Percentiles rank a stretch among this genome's conserved stretches.
Conservation (phyloP, 1,140 invertebrate species). For the Dendroctonus valens region DNA sequence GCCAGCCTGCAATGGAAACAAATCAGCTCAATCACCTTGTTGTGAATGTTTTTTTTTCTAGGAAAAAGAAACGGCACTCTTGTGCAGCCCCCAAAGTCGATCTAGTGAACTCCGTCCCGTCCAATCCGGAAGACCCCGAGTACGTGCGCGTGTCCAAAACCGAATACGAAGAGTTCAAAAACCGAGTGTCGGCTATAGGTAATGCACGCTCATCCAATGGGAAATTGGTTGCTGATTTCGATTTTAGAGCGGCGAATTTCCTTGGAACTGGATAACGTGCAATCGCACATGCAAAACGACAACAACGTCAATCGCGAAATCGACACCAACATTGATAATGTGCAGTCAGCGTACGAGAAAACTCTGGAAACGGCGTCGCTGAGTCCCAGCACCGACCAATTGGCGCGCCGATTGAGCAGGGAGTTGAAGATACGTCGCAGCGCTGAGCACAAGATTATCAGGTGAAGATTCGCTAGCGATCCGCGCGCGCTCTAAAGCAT, state of each 20-base stretch:
- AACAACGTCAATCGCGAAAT: slow-evolving; percentile 27
- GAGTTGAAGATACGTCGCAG: slow-evolving; percentile 71
- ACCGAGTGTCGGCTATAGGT: slow-evolving; percentile 63
- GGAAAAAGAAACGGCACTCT: slow-evolving; percentile 39
- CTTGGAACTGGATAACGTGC: slow-evolving; percentile 61
- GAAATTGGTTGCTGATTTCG: too few species aligned
- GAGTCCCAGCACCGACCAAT: slow-evolving; percentile 63
- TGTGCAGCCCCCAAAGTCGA: slow-evolving; percentile 25
- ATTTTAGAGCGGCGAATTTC: slow-evolving; percentile 63
- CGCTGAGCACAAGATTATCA: slow-evolving; percentile 67
- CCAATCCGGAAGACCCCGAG: slow-evolving; percentile 51
- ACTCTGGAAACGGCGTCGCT: slow-evolving; percentile 65
- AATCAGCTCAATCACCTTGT: slow-evolving; percentile 8
- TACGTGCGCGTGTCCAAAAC: slow-evolving; percentile 68
- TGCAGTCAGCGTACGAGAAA: slow-evolving; percentile 70
- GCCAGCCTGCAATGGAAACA: background rate
- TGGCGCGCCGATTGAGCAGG: slow-evolving; percentile 66
- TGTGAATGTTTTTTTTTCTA: slow-evolving; percentile 1
- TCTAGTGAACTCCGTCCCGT: slow-evolving; percentile 1
- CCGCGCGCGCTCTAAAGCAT: background rate
- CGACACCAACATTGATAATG: slow-evolving; percentile 51
- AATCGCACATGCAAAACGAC: slow-evolving; percentile 30
- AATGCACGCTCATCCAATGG: too few species aligned
- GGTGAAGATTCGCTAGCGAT: slow-evolving; percentile 40
- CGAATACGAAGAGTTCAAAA: slow-evolving; percentile 74